Conservation (phyloP, 2,888 invertebrate genomes). For the Erynnis tages region DNA sequence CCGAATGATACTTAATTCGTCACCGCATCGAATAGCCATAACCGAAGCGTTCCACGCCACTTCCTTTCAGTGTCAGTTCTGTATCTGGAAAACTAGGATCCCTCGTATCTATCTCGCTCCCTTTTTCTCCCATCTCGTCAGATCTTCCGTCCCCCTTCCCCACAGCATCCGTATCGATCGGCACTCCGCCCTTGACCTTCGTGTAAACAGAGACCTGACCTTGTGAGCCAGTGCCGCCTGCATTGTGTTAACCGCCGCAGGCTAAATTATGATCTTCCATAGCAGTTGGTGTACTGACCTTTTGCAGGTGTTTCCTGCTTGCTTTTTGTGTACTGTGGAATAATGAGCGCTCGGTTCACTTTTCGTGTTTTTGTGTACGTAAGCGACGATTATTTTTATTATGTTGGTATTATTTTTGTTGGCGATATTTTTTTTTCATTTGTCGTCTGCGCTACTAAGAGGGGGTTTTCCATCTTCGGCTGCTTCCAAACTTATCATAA, state of each 20-base stretch:
- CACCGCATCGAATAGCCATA: conserved; percentile 1
- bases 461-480: background rate
- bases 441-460: too few relatives aligned
- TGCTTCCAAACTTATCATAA: background rate
- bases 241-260: conserved; percentile 23
- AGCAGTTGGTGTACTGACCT: conserved; percentile 20
- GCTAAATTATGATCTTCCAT: conserved; percentile 22
- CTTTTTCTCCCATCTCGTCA: conserved; percentile 18
- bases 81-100: conserved; percentile 23
- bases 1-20: background rate
- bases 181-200: conserved; percentile 64
- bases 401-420: background rate
- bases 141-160: conserved; percentile 43
- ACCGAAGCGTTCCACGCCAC: conserved; percentile 11
- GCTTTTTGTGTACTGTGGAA: conserved; percentile 8
- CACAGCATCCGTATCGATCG: conserved; percentile 77
- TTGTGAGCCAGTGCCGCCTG: conserved; percentile 40
- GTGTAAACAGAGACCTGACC: conserved; percentile 54
- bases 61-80: conserved; percentile 21
- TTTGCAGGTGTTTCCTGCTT: conserved; percentile 20
- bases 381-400: too few relatives aligned
- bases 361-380: background rate
- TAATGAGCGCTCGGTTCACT: background rate
- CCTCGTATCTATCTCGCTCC: conserved; percentile 35
- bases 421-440: too few relatives aligned